Evolutionary conservation across 2,888 invertebrate genomes (phyloP), one percentile per base, ranked within the genome.

Genomic region (Torymus aiolomorphi): DNA sequence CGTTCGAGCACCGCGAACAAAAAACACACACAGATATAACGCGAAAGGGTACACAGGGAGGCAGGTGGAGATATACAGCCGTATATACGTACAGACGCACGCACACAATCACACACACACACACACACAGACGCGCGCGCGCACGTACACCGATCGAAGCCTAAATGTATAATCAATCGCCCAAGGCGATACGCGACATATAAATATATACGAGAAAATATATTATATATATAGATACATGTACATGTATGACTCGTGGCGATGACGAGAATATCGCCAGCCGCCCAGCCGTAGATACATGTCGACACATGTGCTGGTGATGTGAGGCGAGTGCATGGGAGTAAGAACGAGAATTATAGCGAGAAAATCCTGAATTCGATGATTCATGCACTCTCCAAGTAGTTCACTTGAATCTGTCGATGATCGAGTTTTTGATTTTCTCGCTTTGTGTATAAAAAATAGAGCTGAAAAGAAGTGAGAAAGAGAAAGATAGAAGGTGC

Each of bases 121-220:
- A 54, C 16, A 59, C 18, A 49, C 66, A 75, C 20, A 8, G n/a
- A n/a, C n/a, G n/a, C n/a, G n/a, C n/a, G n/a, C n/a, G n/a, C n/a
- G n/a, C n/a, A 69, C 57, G 52, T 31, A 80, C 51, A 74, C 67
- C 77, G 78, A 78, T 71, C 76, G 65, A 73, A 78, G 81, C 78
- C 81, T 79, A 79, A 81, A 76, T 73, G 65, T 76, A 42, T 42
- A 74, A 78, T 56, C 67, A 70, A 42, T 76, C 76, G 73, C 72
- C 65, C 76, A 79, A 81, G 80, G 80, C 80, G 80, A 73, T 67
- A 42, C 8, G n/a, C 61, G 51, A 69, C 73, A 70, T 71, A 79
- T 52, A 56, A n/a, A 65, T 67, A 65, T 66, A 66, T 59, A 67
- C 20, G 42, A 42, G 42, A 42, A 42, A 42, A 67, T 73, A 71